These are phyloP conservation scores for Spisula solida DNA, from an alignment of 2,888 invertebrate species.

Conservation along the genomic window DNA sequence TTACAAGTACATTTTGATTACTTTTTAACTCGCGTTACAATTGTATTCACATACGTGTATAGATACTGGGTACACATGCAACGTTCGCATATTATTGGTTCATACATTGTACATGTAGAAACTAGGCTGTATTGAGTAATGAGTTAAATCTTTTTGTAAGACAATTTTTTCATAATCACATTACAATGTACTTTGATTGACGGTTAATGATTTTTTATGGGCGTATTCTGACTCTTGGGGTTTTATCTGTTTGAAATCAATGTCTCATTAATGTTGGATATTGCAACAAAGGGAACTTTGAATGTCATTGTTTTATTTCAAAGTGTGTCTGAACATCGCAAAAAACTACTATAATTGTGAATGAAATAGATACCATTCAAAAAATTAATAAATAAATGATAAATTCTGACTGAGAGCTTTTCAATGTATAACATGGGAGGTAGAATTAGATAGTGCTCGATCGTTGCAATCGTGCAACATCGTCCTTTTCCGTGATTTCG, in stretches of 20 bases:
- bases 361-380: neutral
- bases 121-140: too few relatives aligned
- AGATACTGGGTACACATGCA: too few relatives aligned
- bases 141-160: neutral
- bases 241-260: neutral
- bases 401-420: too few relatives aligned
- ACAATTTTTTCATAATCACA: neutral
- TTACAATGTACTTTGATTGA: neutral
- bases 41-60: too few relatives aligned
- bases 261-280: neutral
- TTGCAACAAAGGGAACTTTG: neutral
- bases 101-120: too few relatives aligned
- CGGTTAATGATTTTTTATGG: neutral
- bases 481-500: too few relatives aligned
- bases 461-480: too few relatives aligned
- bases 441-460: too few relatives aligned
- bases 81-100: too few relatives aligned
- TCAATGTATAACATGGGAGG: too few relatives aligned
- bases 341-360: neutral
- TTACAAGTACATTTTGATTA: too few relatives aligned
- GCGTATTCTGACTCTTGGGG: neutral
- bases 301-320: slow-evolving; percentile 9
- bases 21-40: too few relatives aligned
- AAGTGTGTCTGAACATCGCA: neutral
- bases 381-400: neutral